These are phyloP conservation scores for Galago senegalensis DNA, from an alignment of 2,797 vertebrate species.

Conservation along the genomic window DNA sequence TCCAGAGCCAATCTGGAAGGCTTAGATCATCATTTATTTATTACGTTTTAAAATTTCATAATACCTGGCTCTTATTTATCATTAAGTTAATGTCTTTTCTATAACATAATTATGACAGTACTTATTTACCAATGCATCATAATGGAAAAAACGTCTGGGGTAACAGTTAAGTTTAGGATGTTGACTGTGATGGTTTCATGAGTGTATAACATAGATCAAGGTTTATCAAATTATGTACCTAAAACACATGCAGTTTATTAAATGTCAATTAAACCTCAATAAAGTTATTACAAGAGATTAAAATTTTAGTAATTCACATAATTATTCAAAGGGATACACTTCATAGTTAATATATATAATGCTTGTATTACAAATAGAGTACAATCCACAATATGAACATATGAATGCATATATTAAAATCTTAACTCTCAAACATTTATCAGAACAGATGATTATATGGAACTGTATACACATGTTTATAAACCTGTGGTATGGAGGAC, in stretches of 20 bases:
- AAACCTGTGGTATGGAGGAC: background rate
- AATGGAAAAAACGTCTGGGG: constrained; percentile 10
- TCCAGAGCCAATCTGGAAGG: constrained; percentile 5
- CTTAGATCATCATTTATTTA: constrained; percentile 24
- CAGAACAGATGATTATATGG: background rate
- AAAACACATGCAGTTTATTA: constrained; percentile 54
- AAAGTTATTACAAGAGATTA: constrained; percentile 56
- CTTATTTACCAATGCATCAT: constrained; percentile 47
- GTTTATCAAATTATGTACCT: constrained; percentile 14
- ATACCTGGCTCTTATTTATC: constrained; percentile 39
- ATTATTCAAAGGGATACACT: constrained; percentile 38
- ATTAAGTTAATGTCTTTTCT: constrained; percentile 51
- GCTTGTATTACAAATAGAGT: background rate
- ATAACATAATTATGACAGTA: background rate
- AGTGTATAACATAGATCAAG: constrained; percentile 9
- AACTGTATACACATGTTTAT: background rate
- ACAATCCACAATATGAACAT: constrained; percentile 42
- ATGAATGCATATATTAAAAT: constrained; percentile 48
- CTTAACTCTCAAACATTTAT: constrained; percentile 58
- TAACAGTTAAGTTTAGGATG: constrained; percentile 37
- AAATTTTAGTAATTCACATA: constrained; percentile 36
- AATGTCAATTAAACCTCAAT: constrained; percentile 56
- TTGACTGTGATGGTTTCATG: constrained; percentile 26
- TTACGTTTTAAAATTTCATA: constrained; percentile 49
- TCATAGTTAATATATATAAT: constrained; percentile 35